Conservation (phyloP, 2,797 vertebrate species). For the Novumbra hubbsi region DNA sequence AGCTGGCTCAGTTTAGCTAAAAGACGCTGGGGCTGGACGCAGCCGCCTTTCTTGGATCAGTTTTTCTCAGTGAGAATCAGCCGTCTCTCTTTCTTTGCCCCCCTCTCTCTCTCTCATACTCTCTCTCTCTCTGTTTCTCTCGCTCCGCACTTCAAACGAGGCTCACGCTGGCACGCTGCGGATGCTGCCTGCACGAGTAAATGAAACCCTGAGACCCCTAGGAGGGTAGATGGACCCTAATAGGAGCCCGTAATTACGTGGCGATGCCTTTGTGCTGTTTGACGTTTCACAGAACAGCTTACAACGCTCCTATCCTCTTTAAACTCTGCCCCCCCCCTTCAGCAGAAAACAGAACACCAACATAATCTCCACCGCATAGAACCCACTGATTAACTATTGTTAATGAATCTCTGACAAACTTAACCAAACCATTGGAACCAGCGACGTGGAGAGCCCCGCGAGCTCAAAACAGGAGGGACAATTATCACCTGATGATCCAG, state of each 20-base stretch:
- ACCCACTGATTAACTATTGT: slow-evolving; percentile 60
- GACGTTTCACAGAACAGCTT: slow-evolving; percentile 79
- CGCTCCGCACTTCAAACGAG: slow-evolving; percentile 69
- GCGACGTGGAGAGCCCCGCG: slow-evolving; percentile 11
- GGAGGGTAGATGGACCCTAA: slow-evolving; percentile 75
- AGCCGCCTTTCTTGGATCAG: slow-evolving; percentile 53
- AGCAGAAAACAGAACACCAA: slow-evolving; percentile 42
- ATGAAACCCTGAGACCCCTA: slow-evolving; percentile 74
- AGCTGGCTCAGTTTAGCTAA: slow-evolving; percentile 62
- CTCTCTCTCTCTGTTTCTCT: slow-evolving; percentile 14
- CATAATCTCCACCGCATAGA: slow-evolving; percentile 53
- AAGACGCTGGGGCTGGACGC: slow-evolving; percentile 58
- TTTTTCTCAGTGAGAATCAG: slow-evolving; percentile 11
- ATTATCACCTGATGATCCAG: slow-evolving; percentile 47
- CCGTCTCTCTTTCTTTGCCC: not conserved
- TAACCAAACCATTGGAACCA: slow-evolving; percentile 45
- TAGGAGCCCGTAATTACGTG: slow-evolving; percentile 85
- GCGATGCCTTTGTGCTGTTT: slow-evolving; percentile 78
- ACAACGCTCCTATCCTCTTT: slow-evolving; percentile 42
- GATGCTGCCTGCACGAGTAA: slow-evolving; percentile 65
- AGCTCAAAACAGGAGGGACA: slow-evolving; percentile 48
- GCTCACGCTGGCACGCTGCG: slow-evolving; percentile 69
- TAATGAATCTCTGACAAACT: slow-evolving; percentile 56
- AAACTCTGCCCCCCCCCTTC: slow-evolving; percentile 47
- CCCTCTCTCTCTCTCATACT: slow-evolving; percentile 6